Evolutionary conservation across 2,888 invertebrate genomes (phyloP), one percentile per base, ranked within the genome.

Genomic region (Germaria angustata): DNA sequence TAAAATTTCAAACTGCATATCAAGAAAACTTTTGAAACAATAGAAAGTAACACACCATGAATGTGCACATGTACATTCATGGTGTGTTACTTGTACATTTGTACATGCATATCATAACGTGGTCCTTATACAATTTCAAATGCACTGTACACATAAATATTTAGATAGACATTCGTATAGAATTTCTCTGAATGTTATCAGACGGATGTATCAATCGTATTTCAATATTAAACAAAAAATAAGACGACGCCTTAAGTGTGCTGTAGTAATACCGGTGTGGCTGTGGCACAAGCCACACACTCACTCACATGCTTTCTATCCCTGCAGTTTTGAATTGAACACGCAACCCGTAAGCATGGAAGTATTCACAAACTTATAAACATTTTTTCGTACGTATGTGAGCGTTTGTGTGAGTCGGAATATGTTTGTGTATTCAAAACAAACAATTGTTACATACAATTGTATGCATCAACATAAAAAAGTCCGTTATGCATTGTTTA

Each of bases 201-300:
- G 34, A 79, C 85, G 85, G 85, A 83, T 84, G 75, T 80, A 85
- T 85, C 85, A 85, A 85, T 85, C 85, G 85, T 79, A 81, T 83
- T 85, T 84, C 79, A 82, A 77, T 81, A 76, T 79, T 79, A 84
- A 77, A 84, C 22, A 84, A 80, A 76, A 79, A 84, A 82, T 69
- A 49, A 81, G 72, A 69, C 72, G 80, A 77, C 76, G 83, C 83
- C 76, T 80, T 68, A 83, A 80, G 83, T 83, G 83, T 80, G 75
- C 11, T 24, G 28, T 68, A 32, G 73, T 73, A 71, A 79, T 79
- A 76, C 39, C 59, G 69, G 71, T 22, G 57, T 41, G 53, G 20
- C 22, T 22, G 57, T 41, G 53, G 20, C 22, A 68, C 57, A 28
- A 49, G 51, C 59, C 59, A 63, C 44, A 63, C 15, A 41, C 17